These are phyloP conservation scores for Microplitis demolitor DNA, from an alignment of 1,140 invertebrate genomes.

Conservation along the genomic window DNA sequence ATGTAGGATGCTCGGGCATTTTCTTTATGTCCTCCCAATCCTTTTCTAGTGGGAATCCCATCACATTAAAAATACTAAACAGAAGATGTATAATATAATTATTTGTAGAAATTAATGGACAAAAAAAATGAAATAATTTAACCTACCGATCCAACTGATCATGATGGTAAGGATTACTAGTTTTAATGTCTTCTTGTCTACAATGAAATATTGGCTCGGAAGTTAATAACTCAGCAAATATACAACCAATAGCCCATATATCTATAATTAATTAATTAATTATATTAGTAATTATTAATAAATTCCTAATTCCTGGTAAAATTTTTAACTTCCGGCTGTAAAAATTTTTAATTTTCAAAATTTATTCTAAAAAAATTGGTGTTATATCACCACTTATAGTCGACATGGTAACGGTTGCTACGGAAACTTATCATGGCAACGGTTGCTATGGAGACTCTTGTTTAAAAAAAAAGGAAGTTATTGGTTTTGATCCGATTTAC, in stretches of 20 bases:
- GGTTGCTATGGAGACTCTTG: too few relatives aligned
- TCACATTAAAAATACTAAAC: conserved; percentile 96
- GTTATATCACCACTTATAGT: too few relatives aligned
- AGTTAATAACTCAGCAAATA: conserved; percentile 96
- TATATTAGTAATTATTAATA: too few relatives aligned
- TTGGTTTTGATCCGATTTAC: too few relatives aligned
- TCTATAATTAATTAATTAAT: conserved; percentile 66
- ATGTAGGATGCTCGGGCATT: conserved; percentile 98
- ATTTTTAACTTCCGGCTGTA: too few relatives aligned
- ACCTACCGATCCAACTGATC: conserved; percentile 89
- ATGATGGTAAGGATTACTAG: conserved; percentile 99
- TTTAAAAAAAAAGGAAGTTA: neutral
- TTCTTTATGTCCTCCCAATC: conserved; percentile 99
- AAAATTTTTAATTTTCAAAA: too few relatives aligned
- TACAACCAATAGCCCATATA: conserved; percentile 99
- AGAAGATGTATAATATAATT: neutral
- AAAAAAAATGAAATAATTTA: neutral
- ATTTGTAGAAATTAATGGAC: neutral
- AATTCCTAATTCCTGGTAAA: too few relatives aligned
- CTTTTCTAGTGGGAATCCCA: conserved; percentile 98
- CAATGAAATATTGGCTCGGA: conserved; percentile 99
- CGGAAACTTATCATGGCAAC: too few relatives aligned
- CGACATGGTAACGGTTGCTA: too few relatives aligned
- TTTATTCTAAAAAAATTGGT: too few relatives aligned
- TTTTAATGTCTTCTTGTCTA: conserved; percentile 99